Evolutionary conservation across 2,113 vertebrate species (phyloP).

Genomic region (Thalassarche chlororhynchos): DNA sequence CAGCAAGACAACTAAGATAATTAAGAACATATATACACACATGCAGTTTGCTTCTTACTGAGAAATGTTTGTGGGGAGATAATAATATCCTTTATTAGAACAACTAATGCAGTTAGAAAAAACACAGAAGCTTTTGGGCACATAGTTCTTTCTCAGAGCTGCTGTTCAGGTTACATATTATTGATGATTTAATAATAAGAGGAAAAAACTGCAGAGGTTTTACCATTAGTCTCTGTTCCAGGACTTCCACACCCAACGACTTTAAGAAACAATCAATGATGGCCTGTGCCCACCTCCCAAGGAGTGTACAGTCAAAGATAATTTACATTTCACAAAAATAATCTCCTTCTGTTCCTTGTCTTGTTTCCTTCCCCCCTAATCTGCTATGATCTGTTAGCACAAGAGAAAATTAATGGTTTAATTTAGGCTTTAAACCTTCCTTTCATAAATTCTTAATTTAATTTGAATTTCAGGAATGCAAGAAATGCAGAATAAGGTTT

Average conservation of each 20-base stretch:
- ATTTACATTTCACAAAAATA: neutral
- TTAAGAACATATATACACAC: neutral
- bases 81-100: neutral
- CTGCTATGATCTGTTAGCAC: neutral
- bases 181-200: neutral
- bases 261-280: neutral
- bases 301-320: neutral
- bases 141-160: neutral
- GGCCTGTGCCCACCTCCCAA: neutral
- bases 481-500: neutral
- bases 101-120: neutral
- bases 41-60: neutral
- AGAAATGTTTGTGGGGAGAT: neutral
- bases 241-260: neutral
- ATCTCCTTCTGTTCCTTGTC: neutral
- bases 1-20: neutral
- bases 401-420: neutral
- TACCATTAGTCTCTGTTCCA: neutral
- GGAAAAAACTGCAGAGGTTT: neutral
- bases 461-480: neutral
- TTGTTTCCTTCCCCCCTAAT: neutral
- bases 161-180: neutral
- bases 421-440: neutral
- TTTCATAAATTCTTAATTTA: constrained; percentile 7
- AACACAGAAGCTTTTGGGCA: neutral